phyloP scores from a whole-genome alignment of 2,888 invertebrate species.

The Tineola bisselliella region DNA sequence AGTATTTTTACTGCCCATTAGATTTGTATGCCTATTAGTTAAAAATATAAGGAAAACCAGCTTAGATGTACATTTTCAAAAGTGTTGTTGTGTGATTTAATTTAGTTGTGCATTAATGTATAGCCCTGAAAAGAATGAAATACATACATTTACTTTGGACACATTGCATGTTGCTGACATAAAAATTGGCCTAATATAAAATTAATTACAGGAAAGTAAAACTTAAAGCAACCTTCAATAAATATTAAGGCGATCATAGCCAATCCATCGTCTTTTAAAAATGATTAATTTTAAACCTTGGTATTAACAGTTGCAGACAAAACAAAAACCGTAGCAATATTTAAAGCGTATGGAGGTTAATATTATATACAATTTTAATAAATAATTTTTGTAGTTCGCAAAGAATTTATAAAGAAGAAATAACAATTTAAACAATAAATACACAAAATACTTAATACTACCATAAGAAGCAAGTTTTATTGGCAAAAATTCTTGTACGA shows the following conservation, averaged over 20 bases:
- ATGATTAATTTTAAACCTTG: slow-evolving; percentile 2
- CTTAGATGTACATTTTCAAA: no score
- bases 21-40: no score
- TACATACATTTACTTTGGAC: no score
- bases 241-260: not conserved
- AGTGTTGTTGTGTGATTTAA: no score
- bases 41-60: no score
- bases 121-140: no score
- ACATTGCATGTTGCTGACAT: no score
- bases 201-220: not conserved
- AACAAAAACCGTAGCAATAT: slow-evolving; percentile 1
- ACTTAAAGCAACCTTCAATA: not conserved
- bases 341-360: not conserved
- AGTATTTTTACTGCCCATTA: no score
- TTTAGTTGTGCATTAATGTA: no score
- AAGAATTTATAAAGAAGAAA: not conserved
- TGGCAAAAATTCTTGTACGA: not conserved
- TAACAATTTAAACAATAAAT: not conserved
- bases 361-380: not conserved
- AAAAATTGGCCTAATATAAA: not conserved
- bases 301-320: not conserved
- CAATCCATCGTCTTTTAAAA: not conserved
- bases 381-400: not conserved
- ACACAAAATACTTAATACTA: not conserved
- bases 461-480: not conserved